These are phyloP conservation scores for Odontothrips loti DNA, from an alignment of 2,888 invertebrate genomes.

Conservation along the genomic window DNA sequence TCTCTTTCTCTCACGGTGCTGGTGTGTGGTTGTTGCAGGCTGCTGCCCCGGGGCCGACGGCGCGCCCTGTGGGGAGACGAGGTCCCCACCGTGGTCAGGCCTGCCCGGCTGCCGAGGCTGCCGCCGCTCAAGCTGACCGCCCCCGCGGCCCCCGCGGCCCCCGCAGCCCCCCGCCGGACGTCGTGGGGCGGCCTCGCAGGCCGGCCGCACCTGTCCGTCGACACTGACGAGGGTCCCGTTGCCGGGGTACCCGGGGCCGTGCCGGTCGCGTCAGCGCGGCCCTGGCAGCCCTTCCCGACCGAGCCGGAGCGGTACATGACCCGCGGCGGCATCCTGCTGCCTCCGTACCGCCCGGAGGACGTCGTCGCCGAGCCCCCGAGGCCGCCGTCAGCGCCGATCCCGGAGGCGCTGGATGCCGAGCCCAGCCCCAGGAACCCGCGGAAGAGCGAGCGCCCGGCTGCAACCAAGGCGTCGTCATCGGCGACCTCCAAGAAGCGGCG, in stretches of 20 bases:
- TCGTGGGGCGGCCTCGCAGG: background rate
- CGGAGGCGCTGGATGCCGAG: background rate
- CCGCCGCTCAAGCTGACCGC: background rate
- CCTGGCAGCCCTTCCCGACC: background rate
- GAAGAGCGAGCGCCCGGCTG: background rate
- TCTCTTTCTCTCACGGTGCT: background rate
- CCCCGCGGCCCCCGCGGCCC: background rate
- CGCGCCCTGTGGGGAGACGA: background rate
- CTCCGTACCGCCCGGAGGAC: slow-evolving; percentile 1
- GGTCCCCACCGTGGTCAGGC: background rate
- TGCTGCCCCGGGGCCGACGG: background rate
- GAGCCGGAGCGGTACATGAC: background rate
- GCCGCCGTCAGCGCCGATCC: background rate
- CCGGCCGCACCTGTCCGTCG: background rate
- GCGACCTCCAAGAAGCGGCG: background rate
- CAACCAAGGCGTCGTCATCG: background rate
- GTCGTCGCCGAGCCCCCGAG: background rate
- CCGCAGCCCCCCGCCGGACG: background rate
- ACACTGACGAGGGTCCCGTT: background rate
- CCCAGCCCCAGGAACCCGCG: background rate
- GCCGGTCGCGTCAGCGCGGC: background rate
- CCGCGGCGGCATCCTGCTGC: slow-evolving; percentile 2
- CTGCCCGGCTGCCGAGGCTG: background rate
- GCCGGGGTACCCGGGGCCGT: background rate
- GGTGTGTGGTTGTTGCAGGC: background rate